Evolutionary conservation across 1,140 invertebrate species (phyloP).

Genomic region (Drosophila rufa): DNA sequence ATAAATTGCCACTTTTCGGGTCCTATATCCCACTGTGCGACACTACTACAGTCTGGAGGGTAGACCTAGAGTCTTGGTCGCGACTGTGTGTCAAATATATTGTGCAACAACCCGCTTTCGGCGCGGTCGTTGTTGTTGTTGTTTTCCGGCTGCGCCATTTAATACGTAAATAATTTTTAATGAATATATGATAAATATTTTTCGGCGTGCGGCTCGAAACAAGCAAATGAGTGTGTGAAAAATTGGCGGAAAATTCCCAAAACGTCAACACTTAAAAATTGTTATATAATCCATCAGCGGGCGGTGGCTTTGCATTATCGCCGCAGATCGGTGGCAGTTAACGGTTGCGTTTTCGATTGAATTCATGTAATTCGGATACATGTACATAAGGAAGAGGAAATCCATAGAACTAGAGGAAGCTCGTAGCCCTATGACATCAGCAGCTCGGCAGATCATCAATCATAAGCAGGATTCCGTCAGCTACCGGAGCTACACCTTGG

Average conservation of each 20-base stretch:
- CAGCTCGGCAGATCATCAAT: conserved; percentile 11
- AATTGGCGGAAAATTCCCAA: conserved; percentile 72
- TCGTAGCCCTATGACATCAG: background rate
- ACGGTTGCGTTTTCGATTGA: conserved; percentile 10
- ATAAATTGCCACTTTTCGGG: too few species aligned
- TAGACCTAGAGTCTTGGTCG: too few species aligned
- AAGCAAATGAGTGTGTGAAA: conserved; percentile 69
- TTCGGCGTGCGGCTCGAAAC: conserved; percentile 40
- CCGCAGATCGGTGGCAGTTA: conserved; percentile 18
- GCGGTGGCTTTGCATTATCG: conserved; percentile 5
- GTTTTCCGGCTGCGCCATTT: conserved; percentile 47
- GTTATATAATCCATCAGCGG: conserved; percentile 31
- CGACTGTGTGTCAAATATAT: too few species aligned
- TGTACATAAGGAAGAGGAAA: background rate
- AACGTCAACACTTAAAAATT: conserved; percentile 62
- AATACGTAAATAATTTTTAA: conserved; percentile 81
- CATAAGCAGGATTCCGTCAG: conserved; percentile 21
- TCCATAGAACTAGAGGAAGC: too few species aligned
- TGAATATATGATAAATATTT: conserved; percentile 76
- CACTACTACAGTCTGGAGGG: too few species aligned
- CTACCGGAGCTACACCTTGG: conserved; percentile 59
- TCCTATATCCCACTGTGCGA: too few species aligned
- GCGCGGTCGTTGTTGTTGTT: conserved; percentile 25
- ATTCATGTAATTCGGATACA: background rate
- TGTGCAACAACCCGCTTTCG: background rate